These are phyloP conservation scores for Hiodon alosoides DNA, from an alignment of 2,113 vertebrate genomes.

Conservation along the genomic window DNA sequence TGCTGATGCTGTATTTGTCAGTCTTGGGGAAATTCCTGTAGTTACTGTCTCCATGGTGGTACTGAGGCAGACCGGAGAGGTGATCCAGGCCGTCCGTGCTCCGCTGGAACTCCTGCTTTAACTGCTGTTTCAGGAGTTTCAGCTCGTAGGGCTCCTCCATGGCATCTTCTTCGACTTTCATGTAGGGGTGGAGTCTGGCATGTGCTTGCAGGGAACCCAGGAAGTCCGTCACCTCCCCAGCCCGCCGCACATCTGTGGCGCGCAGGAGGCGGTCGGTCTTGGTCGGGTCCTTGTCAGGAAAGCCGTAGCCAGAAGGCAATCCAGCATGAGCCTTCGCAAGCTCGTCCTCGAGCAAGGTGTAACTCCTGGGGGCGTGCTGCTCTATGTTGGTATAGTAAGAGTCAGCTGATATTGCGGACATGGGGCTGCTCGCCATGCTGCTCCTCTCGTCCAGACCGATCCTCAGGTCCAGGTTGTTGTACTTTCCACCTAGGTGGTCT, in stretches of 20 bases:
- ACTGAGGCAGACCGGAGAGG: constrained; percentile 81
- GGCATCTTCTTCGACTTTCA: constrained; percentile 88
- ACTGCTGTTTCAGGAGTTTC: constrained; percentile 94
- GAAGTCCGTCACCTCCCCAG: constrained; percentile 80
- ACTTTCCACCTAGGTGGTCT: constrained; percentile 85
- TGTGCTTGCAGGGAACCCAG: constrained; percentile 75
- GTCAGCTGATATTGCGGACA: constrained; percentile 87
- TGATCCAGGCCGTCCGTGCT: constrained; percentile 88
- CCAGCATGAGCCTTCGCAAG: constrained; percentile 78
- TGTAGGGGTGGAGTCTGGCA: constrained; percentile 81
- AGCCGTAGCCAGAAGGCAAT: constrained; percentile 77
- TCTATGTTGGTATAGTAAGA: constrained; percentile 93
- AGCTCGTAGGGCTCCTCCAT: constrained; percentile 98
- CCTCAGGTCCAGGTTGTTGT: constrained; percentile 85
- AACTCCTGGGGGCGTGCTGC: constrained; percentile 82
- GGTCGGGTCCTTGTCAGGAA: constrained; percentile 87
- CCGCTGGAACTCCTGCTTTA: constrained; percentile 96
- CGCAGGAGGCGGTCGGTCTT: constrained; percentile 88
- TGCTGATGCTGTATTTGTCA: constrained; percentile 96
- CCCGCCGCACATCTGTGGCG: constrained; percentile 73
- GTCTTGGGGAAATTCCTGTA: constrained; percentile 88
- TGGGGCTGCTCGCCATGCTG: constrained; percentile 83
- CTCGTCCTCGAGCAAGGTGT: constrained; percentile 92
- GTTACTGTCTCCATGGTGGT: constrained; percentile 81
- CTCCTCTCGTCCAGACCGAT: constrained; percentile 81